Percentiles rank a stretch among this genome's conserved stretches.
Evolutionary conservation across 2,888 invertebrate genomes (phyloP).

Genomic region (Colostygia pectinataria): DNA sequence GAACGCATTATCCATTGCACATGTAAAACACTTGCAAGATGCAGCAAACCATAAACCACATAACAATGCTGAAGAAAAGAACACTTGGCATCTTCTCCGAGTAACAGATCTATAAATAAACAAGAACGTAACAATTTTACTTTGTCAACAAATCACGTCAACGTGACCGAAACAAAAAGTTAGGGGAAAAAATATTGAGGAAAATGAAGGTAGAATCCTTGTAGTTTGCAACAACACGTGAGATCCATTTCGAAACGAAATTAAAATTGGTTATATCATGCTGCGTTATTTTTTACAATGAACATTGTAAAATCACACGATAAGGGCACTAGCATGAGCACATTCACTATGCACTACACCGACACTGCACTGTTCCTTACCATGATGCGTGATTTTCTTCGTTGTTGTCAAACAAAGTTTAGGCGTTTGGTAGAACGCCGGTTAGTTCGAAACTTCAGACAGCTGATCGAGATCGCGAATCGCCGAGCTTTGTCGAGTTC

Average conservation of each 20-base stretch:
- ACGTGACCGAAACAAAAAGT: constrained; percentile 17
- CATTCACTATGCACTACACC: constrained; percentile 62
- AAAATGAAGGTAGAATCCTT: constrained; percentile 13
- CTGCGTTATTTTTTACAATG: constrained; percentile 22
- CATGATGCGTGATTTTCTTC: constrained; percentile 59
- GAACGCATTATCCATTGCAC: constrained; percentile 46
- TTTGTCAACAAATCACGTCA: constrained; percentile 26
- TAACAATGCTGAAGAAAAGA: constrained; percentile 7
- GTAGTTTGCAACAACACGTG: constrained; percentile 1
- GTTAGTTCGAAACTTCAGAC: constrained; percentile 52
- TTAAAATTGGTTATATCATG: constrained; percentile 18
- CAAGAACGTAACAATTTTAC: constrained; percentile 17
- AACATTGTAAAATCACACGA: constrained; percentile 34
- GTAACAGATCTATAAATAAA: constrained; percentile 24
- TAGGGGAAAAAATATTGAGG: constrained; percentile 3
- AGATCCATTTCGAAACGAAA: constrained; percentile 14
- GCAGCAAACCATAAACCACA: constrained; percentile 6
- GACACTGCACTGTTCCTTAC: constrained; percentile 71
- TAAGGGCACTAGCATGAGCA: constrained; percentile 51
- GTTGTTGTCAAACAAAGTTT: constrained; percentile 55
- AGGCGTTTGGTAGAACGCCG: constrained; percentile 43
- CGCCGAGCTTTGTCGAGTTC: constrained; percentile 43
- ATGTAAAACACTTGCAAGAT: constrained; percentile 10
- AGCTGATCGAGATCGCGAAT: constrained; percentile 66
- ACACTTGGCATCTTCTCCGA: constrained; percentile 18